Conservation (phyloP, 1,140 invertebrate species). For the Monomorium pharaonis region DNA sequence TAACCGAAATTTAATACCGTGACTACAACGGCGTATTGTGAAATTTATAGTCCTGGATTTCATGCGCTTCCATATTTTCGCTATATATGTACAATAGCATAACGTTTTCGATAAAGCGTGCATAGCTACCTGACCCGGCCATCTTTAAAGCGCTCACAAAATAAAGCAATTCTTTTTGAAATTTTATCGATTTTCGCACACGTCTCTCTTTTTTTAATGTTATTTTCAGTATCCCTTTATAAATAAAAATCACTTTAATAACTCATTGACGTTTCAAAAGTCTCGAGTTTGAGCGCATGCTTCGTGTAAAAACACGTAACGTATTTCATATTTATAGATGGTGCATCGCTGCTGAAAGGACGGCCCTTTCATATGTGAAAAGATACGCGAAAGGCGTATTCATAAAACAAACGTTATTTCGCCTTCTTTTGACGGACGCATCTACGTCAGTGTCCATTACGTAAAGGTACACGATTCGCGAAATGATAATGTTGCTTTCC, state of each 20-base stretch:
- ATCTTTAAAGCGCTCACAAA: slow-evolving; percentile 22
- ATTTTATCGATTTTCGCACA: background rate
- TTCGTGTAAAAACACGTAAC: background rate
- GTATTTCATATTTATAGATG: too few relatives aligned
- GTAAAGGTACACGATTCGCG: slow-evolving; percentile 22
- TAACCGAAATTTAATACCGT: slow-evolving; percentile 55
- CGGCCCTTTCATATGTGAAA: background rate
- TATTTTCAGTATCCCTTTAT: background rate
- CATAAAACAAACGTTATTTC: slow-evolving; percentile 70
- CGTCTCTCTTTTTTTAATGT: background rate
- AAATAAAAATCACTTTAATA: background rate
- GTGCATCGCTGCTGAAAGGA: background rate
- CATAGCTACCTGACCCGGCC: background rate
- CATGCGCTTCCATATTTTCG: slow-evolving; percentile 49
- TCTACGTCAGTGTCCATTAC: slow-evolving; percentile 54
- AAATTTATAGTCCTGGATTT: slow-evolving; percentile 53
- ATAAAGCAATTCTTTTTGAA: background rate
- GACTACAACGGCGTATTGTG: slow-evolving; percentile 37
- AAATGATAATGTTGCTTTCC: slow-evolving; percentile 43
- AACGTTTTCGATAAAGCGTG: slow-evolving; percentile 20
- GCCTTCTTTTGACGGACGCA: background rate
- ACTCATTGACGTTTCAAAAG: background rate
- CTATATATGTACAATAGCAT: background rate
- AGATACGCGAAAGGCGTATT: slow-evolving; percentile 55
- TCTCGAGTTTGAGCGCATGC: background rate